These are phyloP conservation scores for Amazona guildingii DNA, from an alignment of 2,113 vertebrate genomes.

Conservation along the genomic window DNA sequence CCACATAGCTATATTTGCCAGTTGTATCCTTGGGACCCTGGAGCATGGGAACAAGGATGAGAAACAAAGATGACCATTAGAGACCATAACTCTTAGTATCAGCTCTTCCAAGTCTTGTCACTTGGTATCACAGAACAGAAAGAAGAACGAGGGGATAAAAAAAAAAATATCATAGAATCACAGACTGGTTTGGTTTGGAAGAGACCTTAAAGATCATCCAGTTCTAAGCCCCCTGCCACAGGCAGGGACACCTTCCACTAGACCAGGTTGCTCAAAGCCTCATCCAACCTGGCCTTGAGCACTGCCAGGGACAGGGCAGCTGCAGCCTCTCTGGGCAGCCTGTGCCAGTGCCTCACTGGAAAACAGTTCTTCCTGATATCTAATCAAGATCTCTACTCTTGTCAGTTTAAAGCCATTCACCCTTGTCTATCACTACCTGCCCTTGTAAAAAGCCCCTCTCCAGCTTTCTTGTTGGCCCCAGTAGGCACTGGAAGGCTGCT, in stretches of 20 bases:
- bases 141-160: neutral
- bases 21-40: neutral
- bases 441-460: neutral
- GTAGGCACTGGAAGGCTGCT: neutral
- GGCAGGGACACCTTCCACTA: neutral
- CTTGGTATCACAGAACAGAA: neutral
- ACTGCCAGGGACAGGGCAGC: neutral
- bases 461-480: neutral
- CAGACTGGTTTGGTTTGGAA: neutral
- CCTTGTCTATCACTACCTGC: neutral
- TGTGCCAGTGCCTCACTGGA: neutral
- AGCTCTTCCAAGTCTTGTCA: neutral
- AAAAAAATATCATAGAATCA: neutral
- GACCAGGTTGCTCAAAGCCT: neutral
- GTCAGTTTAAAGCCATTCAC: neutral
- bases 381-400: neutral
- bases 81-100: neutral
- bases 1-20: neutral
- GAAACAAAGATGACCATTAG: neutral
- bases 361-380: neutral
- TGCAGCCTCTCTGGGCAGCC: neutral
- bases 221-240: neutral
- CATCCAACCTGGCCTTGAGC: neutral
- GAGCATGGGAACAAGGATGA: neutral
- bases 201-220: neutral